These are phyloP conservation scores for Tortrix viridana DNA, from an alignment of 2,888 invertebrate species.

Conservation along the genomic window DNA sequence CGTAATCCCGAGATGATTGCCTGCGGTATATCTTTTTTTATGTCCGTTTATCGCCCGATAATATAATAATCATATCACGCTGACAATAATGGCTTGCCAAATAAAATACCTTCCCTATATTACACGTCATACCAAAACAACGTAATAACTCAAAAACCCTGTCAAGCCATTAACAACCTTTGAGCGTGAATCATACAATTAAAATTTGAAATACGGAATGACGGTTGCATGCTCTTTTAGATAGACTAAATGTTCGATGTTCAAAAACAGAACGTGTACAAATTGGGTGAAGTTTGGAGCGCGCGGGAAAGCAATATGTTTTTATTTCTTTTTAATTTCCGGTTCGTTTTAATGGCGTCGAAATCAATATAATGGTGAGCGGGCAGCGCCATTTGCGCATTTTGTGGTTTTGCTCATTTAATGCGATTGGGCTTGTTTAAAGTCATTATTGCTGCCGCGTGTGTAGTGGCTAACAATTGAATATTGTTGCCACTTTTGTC, in stretches of 20 bases:
- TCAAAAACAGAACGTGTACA: slow-evolving; percentile 78
- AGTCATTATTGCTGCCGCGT: slow-evolving; percentile 58
- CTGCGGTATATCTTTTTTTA: slow-evolving; percentile 79
- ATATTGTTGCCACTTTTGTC: neutral
- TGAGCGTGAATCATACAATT: slow-evolving; percentile 43
- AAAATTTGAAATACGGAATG: slow-evolving; percentile 41
- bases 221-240: slow-evolving; percentile 52
- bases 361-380: slow-evolving; percentile 82
- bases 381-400: slow-evolving; percentile 76
- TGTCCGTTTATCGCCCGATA: slow-evolving; percentile 80
- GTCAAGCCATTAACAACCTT: slow-evolving; percentile 30
- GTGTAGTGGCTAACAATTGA: slow-evolving; percentile 41
- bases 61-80: slow-evolving; percentile 82
- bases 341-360: slow-evolving; percentile 82
- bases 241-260: slow-evolving; percentile 58
- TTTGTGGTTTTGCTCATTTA: slow-evolving; percentile 82
- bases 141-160: slow-evolving; percentile 46
- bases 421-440: slow-evolving; percentile 63
- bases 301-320: slow-evolving; percentile 83
- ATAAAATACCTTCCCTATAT: slow-evolving; percentile 80
- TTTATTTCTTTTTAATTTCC: slow-evolving; percentile 84
- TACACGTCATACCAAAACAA: slow-evolving; percentile 53
- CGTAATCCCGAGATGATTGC: slow-evolving; percentile 79
- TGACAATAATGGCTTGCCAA: slow-evolving; percentile 82
- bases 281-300: slow-evolving; percentile 79